phyloP scores from a whole-genome alignment of 1,140 invertebrate species.

The Paramacrobiotus metropolitanus region DNA sequence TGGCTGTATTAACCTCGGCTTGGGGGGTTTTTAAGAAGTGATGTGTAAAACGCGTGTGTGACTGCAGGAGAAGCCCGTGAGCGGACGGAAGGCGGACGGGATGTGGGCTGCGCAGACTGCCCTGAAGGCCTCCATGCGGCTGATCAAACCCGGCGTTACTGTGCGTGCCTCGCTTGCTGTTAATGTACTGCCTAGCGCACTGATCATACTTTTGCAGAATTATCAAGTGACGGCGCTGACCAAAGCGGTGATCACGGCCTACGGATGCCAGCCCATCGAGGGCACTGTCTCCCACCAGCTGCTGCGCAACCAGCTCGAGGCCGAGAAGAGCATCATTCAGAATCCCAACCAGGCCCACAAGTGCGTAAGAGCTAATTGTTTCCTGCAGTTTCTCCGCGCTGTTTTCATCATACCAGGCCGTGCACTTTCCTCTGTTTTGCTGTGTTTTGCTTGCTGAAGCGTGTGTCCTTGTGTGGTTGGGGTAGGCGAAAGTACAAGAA shows the following conservation, averaged over 20 bases:
- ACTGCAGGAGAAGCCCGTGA: slow-evolving; percentile 30
- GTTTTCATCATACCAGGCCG: background rate
- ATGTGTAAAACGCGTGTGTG: too few relatives aligned
- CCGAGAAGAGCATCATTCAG: slow-evolving; percentile 95
- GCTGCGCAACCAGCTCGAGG: slow-evolving; percentile 64
- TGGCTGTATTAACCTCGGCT: too few relatives aligned
- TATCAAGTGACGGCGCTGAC: slow-evolving; percentile 75
- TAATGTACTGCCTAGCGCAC: too few relatives aligned
- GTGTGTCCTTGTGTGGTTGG: too few relatives aligned
- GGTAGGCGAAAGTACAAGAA: slow-evolving; percentile 84
- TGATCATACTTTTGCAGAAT: too few relatives aligned
- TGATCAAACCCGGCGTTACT: slow-evolving; percentile 71
- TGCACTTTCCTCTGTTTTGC: slow-evolving; percentile 1
- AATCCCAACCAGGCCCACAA: slow-evolving; percentile 84
- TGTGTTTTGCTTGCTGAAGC: background rate
- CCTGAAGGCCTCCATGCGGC: slow-evolving; percentile 69
- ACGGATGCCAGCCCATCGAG: slow-evolving; percentile 89
- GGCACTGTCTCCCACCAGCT: slow-evolving; percentile 96
- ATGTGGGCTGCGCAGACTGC: slow-evolving; percentile 80
- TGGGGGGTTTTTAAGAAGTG: too few relatives aligned
- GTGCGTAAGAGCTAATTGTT: too few relatives aligned
- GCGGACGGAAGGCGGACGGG: slow-evolving; percentile 75
- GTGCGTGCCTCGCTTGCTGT: slow-evolving; percentile 24
- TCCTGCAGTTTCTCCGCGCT: slow-evolving; percentile 1
- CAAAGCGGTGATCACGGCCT: slow-evolving; percentile 70